Percentiles rank a stretch among this genome's conserved stretches.
Evolutionary conservation across 2,113 vertebrate species (phyloP).

Genomic region (Bubo scandiacus): DNA sequence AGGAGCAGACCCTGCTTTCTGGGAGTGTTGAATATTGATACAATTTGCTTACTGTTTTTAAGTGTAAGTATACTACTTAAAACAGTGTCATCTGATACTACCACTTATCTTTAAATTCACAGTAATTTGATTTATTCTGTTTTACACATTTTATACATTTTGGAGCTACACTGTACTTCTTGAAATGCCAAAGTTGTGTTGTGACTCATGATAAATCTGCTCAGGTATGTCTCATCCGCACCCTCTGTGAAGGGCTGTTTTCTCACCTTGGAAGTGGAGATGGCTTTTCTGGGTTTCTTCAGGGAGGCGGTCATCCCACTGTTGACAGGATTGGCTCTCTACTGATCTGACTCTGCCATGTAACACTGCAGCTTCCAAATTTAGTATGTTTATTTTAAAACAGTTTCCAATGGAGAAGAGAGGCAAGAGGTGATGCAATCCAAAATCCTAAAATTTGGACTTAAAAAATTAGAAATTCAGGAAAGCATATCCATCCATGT

Average conservation of each 20-base stretch:
- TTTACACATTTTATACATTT: not conserved
- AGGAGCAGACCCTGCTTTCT: not conserved
- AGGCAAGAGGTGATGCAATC: not conserved
- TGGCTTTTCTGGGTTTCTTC: not conserved
- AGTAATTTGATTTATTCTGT: not conserved
- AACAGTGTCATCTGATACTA: not conserved
- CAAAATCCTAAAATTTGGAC: not conserved
- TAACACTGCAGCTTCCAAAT: not conserved
- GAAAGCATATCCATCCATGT: accelerated
- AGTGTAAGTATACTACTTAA: not conserved
- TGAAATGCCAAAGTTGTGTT: not conserved
- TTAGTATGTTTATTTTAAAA: not conserved
- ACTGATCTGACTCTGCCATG: not conserved
- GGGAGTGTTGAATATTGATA: not conserved
- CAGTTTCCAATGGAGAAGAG: not conserved
- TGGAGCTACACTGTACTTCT: not conserved
- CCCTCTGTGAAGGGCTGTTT: not conserved
- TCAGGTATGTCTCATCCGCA: not conserved
- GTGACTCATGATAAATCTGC: not conserved
- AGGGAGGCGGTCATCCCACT: not conserved
- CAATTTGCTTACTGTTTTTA: not conserved
- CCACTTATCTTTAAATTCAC: not conserved
- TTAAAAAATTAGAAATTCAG: not conserved
- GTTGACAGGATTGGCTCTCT: not conserved
- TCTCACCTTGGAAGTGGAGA: not conserved